Conservation (phyloP, 1,140 invertebrate genomes). For the Nymphalis io region DNA sequence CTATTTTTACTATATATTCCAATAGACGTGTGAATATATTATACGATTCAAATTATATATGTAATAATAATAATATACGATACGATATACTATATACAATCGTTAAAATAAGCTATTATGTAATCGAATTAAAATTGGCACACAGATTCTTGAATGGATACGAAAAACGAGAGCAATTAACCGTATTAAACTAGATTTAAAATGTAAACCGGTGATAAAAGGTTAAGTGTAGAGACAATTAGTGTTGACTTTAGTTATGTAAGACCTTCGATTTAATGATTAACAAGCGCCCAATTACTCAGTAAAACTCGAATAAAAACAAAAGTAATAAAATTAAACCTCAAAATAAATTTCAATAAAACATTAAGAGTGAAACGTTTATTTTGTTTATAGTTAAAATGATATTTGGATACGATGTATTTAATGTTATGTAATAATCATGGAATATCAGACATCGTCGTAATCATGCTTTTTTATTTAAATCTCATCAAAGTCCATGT, state of each 20-base stretch:
- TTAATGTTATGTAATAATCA: no score
- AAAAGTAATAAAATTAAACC: background rate
- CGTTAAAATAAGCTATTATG: conserved; percentile 50
- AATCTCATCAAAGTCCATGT: no score
- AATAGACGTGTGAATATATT: background rate
- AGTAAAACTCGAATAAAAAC: conserved; percentile 10
- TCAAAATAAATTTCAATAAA: conserved; percentile 6
- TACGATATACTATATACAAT: conserved; percentile 7
- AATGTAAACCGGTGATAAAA: conserved; percentile 36
- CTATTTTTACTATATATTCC: background rate
- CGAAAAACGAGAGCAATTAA: conserved; percentile 50
- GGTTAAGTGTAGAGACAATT: conserved; percentile 37
- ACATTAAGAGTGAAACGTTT: background rate
- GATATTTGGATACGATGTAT: no score
- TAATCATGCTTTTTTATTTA: no score
- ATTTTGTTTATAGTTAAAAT: background rate
- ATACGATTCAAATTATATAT: background rate
- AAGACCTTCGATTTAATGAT: conserved; percentile 33
- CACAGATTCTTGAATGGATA: conserved; percentile 50
- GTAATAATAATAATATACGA: conserved; percentile 4
- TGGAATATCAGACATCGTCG: no score
- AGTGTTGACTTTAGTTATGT: conserved; percentile 34
- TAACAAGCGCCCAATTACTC: conserved; percentile 35
- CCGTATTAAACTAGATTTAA: conserved; percentile 42
- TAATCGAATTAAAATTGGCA: conserved; percentile 43